A percentile compares a stretch with the other conserved stretches of the same genome.
Evolutionary conservation across 1,140 invertebrate species (phyloP).

Genomic region (Augochlora pura): DNA sequence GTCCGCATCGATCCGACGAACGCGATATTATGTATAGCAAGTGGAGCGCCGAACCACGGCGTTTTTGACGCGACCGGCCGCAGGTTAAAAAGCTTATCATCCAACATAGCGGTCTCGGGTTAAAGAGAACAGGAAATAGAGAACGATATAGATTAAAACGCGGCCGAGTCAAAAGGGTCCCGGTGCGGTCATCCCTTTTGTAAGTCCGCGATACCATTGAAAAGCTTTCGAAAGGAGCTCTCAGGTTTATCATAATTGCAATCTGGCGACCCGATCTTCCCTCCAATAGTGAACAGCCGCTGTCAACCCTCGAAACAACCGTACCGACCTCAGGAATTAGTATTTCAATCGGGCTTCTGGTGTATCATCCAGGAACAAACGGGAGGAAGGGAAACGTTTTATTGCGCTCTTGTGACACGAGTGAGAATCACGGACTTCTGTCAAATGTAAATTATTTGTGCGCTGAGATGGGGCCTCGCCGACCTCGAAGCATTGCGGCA

Average conservation of each 20-base stretch:
- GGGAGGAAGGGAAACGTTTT: too few relatives aligned
- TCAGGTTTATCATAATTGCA: constrained; percentile 77
- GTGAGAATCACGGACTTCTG: too few relatives aligned
- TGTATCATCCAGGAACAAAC: neutral
- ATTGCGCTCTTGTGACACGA: too few relatives aligned
- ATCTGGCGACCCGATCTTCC: constrained; percentile 62
- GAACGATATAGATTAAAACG: constrained; percentile 61
- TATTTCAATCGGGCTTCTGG: constrained; percentile 3
- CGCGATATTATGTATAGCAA: neutral
- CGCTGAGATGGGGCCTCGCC: too few relatives aligned
- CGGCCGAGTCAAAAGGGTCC: constrained; percentile 37
- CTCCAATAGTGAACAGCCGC: constrained; percentile 21
- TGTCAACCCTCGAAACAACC: neutral
- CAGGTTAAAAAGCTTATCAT: constrained; percentile 45
- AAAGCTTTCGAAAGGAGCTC: constrained; percentile 68
- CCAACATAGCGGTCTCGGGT: neutral
- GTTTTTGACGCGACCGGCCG: constrained; percentile 27
- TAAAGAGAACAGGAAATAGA: constrained; percentile 49
- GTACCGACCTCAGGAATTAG: constrained; percentile 46
- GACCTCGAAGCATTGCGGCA: too few relatives aligned
- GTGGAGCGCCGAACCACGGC: neutral
- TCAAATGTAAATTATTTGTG: too few relatives aligned
- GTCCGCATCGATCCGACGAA: neutral
- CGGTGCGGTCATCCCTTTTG: constrained; percentile 27
- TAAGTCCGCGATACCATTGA: constrained; percentile 38